Base-by-base conservation (phyloP, 2,797 vertebrate genomes). In the Anguilla megastoma region DNA sequence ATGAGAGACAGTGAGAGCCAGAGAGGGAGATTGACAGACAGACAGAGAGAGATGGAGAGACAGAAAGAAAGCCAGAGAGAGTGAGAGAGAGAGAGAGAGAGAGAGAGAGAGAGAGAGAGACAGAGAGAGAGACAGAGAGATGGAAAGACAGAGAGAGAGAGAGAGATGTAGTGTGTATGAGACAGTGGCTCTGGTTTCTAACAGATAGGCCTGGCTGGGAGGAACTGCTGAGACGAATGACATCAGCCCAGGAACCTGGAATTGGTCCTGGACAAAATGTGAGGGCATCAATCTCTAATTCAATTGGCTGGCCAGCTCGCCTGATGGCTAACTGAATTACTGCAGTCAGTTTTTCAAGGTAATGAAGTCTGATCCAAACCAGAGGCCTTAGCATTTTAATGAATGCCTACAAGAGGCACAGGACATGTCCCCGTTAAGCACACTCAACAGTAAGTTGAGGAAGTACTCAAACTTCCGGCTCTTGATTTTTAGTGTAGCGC, bases 311-410 rank as follows among this genome's bases (percentile, higher is more conserved):
- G 89, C 87, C 79, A 86, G 76, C 85, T 86, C 85, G 79, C 87
- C 71, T 27, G 24, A 76, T 36, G 8, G 54, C 87, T 91, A 93
- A 94, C 89, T 76, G 85, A 91, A 88, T 93, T 91, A 90, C 41
- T 48, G 84, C 86, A 88, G 89, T 76, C 90, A 12, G 88, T 74
- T 87, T 87, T 52, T 63, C 69, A 84, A 30, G 87, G 86, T 91
- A 91, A 91, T 91, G 84, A 76, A 92, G 85, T 93, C 89, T 92
- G 89, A 92, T 56, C 90, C 85, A 85, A 86, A 88, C 89, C 89
- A 88, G 87, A 89, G 86, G 91, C 90, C 84, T 86, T 88, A 86
- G 86, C 48, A 56, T 88, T 58, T 74, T 90, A 88, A 92, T 90
- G 88, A 92, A 90, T 86, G 52, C 58, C 50, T 85, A 89, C 85